Base-by-base conservation (phyloP, 2,888 invertebrate genomes). In the Xanthorhoe spadicearia region DNA sequence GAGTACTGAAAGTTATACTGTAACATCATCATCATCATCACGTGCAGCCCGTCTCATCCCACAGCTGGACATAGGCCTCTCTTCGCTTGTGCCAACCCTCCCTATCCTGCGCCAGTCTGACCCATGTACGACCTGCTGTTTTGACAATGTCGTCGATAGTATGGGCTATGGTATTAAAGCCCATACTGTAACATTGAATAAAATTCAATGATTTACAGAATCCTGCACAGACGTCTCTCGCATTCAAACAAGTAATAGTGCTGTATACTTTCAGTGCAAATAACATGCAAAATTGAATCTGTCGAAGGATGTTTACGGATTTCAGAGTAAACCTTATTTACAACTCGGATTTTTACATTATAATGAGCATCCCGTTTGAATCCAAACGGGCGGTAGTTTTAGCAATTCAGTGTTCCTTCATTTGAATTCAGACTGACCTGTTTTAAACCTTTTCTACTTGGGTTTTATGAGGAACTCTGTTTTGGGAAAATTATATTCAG, bases 311-410 rank as follows among this genome's bases (percentile, higher is more conserved):
- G 46, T 65, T 69, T 51, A 55, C 52, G 66, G 68, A 67, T 69
- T 70, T 68, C 54, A 60, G 66, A 55, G 73, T 73, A 76, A 71
- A 70, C 70, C 69, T 75, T 74, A 66, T 74, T 74, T 75, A 73
- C 74, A 74, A 76, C 72, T 77, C 73, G 73, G 78, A 76, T 76
- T 77, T 80, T 79, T 77, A 78, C 77, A 74, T 78, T 74, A 77
- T 82, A 83, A 82, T 83, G 79, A 81, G 73, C 71, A 64, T 58
- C 61, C 64, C 73, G 74, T 75, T 79, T 78, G 74, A 73, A 80
- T 77, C 72, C 72, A 62, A 73, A 75, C 13, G 35, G 55, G 49
- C 23, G 38, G 71, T 68, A 77, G 75, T 76, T 74, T 74, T 68
- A 68, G 58, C 70, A 58, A 64, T 63, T 63, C 63, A 63, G 71